A percentile compares a stretch with the other conserved stretches of the same genome.
Conservation (phyloP, 2,113 vertebrate species). For the Podarcis raffonei region DNA sequence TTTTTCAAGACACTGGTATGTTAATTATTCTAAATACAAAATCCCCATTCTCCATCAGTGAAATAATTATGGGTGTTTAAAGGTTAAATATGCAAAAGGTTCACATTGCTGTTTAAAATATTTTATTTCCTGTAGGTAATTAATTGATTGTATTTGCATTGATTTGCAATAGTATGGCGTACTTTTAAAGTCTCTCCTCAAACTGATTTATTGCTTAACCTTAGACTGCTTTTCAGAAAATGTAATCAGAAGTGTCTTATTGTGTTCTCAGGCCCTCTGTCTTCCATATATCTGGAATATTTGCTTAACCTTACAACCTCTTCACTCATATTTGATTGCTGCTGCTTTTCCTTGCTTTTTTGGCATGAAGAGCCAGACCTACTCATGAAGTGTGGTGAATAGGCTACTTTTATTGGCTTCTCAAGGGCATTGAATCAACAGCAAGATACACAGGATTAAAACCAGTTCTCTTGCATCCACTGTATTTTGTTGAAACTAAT, state of each 20-base stretch:
- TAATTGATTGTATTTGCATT: neutral
- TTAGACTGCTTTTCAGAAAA: neutral
- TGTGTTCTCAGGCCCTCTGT: neutral
- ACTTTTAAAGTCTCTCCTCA: neutral
- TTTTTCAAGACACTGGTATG: neutral
- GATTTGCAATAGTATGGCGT: neutral
- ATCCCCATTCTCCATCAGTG: slow-evolving; percentile 13
- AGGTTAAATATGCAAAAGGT: slow-evolving; percentile 2
- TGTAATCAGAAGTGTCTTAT: neutral
- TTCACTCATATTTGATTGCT: neutral
- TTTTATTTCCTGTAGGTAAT: slow-evolving; percentile 19
- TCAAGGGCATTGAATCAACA: neutral
- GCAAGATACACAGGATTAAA: neutral
- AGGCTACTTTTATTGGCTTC: neutral
- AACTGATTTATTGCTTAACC: neutral
- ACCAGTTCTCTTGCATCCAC: neutral
- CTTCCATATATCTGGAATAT: neutral
- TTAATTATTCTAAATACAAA: slow-evolving; percentile 10
- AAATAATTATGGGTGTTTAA: neutral
- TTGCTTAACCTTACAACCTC: neutral
- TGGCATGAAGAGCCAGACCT: neutral
- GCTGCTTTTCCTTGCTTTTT: neutral
- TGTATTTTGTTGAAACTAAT: neutral
- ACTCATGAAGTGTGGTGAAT: neutral
- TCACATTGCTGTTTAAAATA: neutral